Evolutionary conservation across 1,140 invertebrate species (phyloP).

Genomic region (Wasmannia auropunctata): DNA sequence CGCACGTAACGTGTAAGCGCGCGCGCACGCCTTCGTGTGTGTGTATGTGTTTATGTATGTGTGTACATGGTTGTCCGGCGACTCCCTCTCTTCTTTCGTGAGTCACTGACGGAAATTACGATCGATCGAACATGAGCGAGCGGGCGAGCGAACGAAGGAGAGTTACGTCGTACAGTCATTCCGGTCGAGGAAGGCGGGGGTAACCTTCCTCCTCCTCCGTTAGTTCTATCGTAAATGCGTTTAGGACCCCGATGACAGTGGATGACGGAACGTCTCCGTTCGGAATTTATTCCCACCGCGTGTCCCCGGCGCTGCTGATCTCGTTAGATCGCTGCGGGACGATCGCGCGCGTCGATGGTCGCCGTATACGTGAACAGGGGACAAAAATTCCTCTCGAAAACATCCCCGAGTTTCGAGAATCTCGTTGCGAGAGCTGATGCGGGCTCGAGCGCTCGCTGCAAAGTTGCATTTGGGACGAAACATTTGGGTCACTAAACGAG

Average conservation of each 20-base stretch:
- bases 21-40: background rate
- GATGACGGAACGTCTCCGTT: conserved; percentile 69
- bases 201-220: conserved; percentile 53
- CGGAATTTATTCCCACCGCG: conserved; percentile 70
- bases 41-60: background rate
- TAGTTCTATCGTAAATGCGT: conserved; percentile 69
- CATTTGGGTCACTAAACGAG: conserved; percentile 25
- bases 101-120: conserved; percentile 82
- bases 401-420: conserved; percentile 17
- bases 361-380: conserved; percentile 56
- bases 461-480: conserved; percentile 3
- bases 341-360: conserved; percentile 33
- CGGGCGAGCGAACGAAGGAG: conserved; percentile 52
- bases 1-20: conserved; percentile 1
- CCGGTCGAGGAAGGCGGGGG: background rate
- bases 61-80: background rate
- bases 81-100: conserved; percentile 73
- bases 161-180: conserved; percentile 44
- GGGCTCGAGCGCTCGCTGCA: conserved; percentile 11
- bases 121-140: conserved; percentile 77
- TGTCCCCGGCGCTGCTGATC: conserved; percentile 52
- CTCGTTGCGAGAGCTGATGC: conserved; percentile 8
- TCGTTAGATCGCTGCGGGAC: conserved; percentile 51
- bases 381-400: conserved; percentile 51
- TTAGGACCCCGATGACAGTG: conserved; percentile 67